Percentiles rank a stretch among this genome's conserved stretches.
phyloP scores from a whole-genome alignment of 2,113 vertebrate species.

The Dolichotis patagonum region DNA sequence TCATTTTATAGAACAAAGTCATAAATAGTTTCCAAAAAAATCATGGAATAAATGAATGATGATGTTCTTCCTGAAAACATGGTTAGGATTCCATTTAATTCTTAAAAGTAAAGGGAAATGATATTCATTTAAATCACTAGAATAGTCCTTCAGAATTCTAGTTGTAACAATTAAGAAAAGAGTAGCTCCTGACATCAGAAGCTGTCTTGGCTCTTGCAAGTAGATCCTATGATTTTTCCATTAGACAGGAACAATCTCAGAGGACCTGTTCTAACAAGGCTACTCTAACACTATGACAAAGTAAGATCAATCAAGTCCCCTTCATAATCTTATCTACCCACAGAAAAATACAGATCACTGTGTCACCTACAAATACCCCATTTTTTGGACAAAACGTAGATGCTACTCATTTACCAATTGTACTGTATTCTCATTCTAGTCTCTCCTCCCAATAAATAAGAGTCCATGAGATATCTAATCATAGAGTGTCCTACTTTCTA shows the following conservation, averaged over 20 bases:
- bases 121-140: not conserved
- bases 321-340: not conserved
- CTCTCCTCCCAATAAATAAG: not conserved
- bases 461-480: not conserved
- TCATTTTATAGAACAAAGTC: not conserved
- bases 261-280: not conserved
- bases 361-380: not conserved
- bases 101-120: not conserved
- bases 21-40: not conserved
- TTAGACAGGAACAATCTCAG: not conserved
- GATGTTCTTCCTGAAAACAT: slow-evolving; percentile 28
- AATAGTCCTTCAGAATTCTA: not conserved
- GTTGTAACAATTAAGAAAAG: not conserved
- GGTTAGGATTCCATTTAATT: not conserved
- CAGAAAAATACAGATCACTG: not conserved
- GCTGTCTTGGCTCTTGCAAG: not conserved
- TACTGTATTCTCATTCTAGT: not conserved
- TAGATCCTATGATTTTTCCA: not conserved
- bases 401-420: not conserved
- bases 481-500: not conserved
- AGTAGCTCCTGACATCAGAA: not conserved
- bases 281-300: not conserved
- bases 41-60: not conserved
- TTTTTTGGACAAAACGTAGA: not conserved
- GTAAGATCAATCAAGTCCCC: not conserved